Conservation (phyloP, 2,113 vertebrate species). For the Porphyrio hochstetteri region DNA sequence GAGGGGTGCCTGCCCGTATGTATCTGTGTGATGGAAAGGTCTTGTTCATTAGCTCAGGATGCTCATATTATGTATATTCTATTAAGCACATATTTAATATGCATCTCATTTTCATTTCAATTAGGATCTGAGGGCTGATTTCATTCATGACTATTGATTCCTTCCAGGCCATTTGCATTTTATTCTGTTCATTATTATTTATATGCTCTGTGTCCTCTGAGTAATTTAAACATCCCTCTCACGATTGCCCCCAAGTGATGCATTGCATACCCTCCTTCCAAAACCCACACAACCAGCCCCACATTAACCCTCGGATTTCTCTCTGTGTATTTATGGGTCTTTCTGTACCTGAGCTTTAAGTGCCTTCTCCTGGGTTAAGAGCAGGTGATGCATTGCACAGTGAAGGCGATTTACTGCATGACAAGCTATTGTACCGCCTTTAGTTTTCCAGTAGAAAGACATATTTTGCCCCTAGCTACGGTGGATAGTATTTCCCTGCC, state of each 20-base stretch:
- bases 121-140: slow-evolving; percentile 20
- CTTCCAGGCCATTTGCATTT: slow-evolving; percentile 54
- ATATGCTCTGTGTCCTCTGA: slow-evolving; percentile 37
- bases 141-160: slow-evolving; percentile 48
- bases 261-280: slow-evolving; percentile 14
- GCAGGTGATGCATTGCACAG: neutral
- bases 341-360: neutral
- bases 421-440: neutral
- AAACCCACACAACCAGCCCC: slow-evolving; percentile 18
- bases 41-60: slow-evolving; percentile 24
- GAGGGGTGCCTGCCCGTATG: neutral
- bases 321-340: slow-evolving; percentile 1
- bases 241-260: slow-evolving; percentile 43
- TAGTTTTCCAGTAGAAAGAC: neutral
- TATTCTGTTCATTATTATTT: slow-evolving; percentile 52
- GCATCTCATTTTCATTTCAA: slow-evolving; percentile 54
- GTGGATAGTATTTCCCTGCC: neutral
- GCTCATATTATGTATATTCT: slow-evolving; percentile 9
- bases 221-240: slow-evolving; percentile 44
- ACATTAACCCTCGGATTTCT: neutral
- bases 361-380: neutral
- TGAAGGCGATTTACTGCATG: neutral
- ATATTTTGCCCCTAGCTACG: neutral
- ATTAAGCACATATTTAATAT: slow-evolving; percentile 45
- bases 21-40: neutral